Percentiles rank a stretch among this genome's conserved stretches.
Evolutionary conservation across 2,113 vertebrate species (phyloP).

Genomic region (Leuciscus idus): DNA sequence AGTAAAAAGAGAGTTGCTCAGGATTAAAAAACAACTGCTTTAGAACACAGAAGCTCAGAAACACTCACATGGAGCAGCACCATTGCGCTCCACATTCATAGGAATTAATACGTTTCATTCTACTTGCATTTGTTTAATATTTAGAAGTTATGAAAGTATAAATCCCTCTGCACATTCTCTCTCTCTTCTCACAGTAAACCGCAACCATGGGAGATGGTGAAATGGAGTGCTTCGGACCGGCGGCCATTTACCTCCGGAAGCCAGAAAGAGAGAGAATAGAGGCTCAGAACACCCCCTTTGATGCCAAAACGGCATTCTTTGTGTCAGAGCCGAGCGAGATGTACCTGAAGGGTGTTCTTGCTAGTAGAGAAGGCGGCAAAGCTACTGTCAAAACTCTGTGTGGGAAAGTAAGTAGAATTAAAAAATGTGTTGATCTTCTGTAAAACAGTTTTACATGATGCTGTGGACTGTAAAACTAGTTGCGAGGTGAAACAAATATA

Average conservation of each 20-base stretch:
- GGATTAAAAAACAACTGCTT: too few relatives aligned
- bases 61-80: not conserved
- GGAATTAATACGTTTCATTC: too few relatives aligned
- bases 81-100: not conserved
- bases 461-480: not conserved
- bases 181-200: constrained; percentile 54
- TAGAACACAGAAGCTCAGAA: too few relatives aligned
- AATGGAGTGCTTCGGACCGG: constrained; percentile 83
- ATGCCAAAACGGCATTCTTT: constrained; percentile 79
- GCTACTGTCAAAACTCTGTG: constrained; percentile 76
- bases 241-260: constrained; percentile 67
- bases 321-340: not conserved
- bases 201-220: constrained; percentile 80
- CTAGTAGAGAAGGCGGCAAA: constrained; percentile 66
- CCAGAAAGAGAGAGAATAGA: constrained; percentile 84
- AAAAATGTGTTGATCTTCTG: not conserved
- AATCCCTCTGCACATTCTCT: not conserved
- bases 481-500: not conserved
- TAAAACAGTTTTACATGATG: not conserved
- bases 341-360: not conserved
- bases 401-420: not conserved
- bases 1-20: not conserved
- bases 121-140: not conserved
- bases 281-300: constrained; percentile 81
- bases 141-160: not conserved